A percentile compares a stretch with the other conserved stretches of the same genome.
phyloP scores from a whole-genome alignment of 2,113 vertebrate genomes.

The Cranoglanis bouderius region DNA sequence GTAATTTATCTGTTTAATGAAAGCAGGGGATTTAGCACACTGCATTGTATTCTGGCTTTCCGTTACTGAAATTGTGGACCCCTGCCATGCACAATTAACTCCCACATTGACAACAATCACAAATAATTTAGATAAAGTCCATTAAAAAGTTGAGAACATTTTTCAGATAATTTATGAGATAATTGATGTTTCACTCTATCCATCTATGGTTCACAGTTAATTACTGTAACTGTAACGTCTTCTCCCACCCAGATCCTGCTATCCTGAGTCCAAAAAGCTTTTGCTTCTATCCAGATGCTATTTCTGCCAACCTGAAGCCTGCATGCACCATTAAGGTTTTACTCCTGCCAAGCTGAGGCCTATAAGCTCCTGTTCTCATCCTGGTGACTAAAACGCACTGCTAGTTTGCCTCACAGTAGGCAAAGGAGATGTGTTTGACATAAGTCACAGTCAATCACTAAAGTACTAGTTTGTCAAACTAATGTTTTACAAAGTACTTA shows the following conservation, averaged over 20 bases:
- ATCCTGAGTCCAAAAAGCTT: neutral
- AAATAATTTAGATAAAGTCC: neutral
- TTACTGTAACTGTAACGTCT: neutral
- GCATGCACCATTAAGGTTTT: neutral
- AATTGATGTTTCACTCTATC: conserved; percentile 26
- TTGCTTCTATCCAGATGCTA: neutral
- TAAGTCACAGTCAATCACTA: too few species aligned
- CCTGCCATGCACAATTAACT: neutral
- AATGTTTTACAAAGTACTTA: too few species aligned
- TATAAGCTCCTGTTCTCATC: neutral
- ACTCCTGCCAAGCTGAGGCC: neutral
- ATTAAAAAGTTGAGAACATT: neutral
- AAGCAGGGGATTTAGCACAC: neutral
- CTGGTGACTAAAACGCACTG: neutral
- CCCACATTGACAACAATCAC: conserved; percentile 2
- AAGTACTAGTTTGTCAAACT: too few species aligned
- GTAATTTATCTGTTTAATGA: neutral
- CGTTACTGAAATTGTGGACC: too few species aligned
- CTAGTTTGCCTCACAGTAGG: neutral
- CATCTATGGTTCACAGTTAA: neutral
- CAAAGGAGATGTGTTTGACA: neutral
- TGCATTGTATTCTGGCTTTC: neutral
- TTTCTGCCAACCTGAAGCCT: neutral
- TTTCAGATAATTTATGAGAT: conserved; percentile 6
- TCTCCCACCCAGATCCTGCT: neutral